Conservation (phyloP, 53 echinoderm and acorn worm species). For the Holothuria leucospilota region DNA sequence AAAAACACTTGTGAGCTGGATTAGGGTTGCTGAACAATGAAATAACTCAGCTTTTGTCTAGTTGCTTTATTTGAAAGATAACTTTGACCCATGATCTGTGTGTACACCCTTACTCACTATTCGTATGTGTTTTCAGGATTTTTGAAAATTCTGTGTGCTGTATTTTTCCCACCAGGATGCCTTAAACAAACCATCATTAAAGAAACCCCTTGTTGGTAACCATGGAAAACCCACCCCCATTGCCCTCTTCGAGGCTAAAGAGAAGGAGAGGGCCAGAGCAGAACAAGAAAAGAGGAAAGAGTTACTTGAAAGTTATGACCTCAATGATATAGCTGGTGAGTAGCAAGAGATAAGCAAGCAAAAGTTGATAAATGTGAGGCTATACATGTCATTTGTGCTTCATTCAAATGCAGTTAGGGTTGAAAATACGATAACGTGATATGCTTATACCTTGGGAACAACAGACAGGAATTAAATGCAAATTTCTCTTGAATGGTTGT, state of each 20-base stretch:
- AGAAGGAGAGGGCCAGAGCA: conserved; percentile 69
- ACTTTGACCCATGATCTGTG: no score
- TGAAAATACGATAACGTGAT: no score
- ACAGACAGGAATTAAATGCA: no score
- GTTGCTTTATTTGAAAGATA: no score
- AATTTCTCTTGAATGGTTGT: no score
- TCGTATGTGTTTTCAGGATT: background rate
- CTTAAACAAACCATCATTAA: conserved; percentile 60
- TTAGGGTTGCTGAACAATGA: no score
- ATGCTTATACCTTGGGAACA: no score
- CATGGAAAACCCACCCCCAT: conserved; percentile 62
- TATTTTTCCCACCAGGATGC: conserved; percentile 73
- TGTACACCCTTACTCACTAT: background rate
- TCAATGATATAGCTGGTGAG: conserved; percentile 94
- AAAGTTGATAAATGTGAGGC: no score
- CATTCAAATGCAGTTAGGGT: no score
- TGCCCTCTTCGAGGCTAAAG: conserved; percentile 20
- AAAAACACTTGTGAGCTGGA: no score
- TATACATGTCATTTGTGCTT: no score
- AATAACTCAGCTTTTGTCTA: no score
- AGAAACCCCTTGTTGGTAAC: conserved; percentile 34
- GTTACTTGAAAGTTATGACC: conserved; percentile 77
- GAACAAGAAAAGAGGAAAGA: conserved; percentile 82
- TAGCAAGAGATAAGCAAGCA: background rate
- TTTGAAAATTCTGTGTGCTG: background rate